Conservation (phyloP, 2,113 vertebrate species). For the Uria aalge region DNA sequence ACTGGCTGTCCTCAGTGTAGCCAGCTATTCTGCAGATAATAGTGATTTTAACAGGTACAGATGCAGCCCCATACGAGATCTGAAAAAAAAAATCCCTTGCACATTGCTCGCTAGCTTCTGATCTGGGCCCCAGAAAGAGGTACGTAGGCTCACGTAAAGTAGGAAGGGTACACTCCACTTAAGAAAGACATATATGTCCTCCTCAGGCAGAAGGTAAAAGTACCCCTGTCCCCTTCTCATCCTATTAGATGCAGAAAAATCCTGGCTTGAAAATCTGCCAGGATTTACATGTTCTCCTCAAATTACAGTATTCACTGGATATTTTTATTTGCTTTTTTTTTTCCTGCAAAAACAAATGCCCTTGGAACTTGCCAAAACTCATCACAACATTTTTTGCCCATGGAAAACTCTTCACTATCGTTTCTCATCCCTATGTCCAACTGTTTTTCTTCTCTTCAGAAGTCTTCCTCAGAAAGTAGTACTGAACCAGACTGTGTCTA, state of each 20-base stretch:
- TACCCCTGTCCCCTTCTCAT: background rate
- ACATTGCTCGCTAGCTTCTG: background rate
- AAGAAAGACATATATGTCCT: background rate
- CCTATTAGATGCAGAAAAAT: background rate
- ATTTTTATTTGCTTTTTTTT: background rate
- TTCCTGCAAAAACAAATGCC: background rate
- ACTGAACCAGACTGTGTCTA: background rate
- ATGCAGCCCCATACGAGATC: background rate
- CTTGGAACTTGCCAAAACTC: background rate
- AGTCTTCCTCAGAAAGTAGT: background rate
- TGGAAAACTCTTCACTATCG: background rate
- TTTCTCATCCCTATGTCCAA: background rate
- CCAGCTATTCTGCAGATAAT: background rate
- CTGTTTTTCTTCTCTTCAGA: background rate
- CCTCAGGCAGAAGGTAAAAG: background rate
- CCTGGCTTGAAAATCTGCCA: background rate
- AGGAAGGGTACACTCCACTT: background rate
- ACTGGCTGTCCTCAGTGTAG: background rate
- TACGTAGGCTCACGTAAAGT: background rate
- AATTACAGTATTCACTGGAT: background rate
- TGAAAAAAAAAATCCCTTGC: background rate
- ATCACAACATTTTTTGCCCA: background rate
- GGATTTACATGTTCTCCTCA: background rate
- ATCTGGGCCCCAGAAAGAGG: background rate
- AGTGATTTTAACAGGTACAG: background rate